These are phyloP conservation scores for Pristionchus fissidentatus DNA, from an alignment of 2,888 invertebrate species.

Conservation along the genomic window DNA sequence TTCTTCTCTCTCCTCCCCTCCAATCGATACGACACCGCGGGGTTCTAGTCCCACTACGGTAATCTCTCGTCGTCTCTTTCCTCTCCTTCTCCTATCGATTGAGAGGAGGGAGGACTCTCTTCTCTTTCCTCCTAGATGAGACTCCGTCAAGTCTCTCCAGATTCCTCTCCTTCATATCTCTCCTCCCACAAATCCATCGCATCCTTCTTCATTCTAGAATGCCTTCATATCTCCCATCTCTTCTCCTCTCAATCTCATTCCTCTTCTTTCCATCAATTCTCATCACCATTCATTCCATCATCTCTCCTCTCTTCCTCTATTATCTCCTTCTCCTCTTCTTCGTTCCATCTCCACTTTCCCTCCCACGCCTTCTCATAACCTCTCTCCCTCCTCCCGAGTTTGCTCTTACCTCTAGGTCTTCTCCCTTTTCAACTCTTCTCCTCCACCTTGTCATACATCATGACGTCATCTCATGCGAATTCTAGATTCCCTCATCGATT, in stretches of 20 bases:
- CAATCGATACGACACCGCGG: conserved; percentile 15
- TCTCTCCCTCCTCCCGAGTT: background rate
- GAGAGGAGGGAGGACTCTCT: background rate
- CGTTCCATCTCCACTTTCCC: background rate
- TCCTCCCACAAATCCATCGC: background rate
- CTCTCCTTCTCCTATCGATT: conserved; percentile 19
- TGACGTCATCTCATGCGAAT: conserved; percentile 4
- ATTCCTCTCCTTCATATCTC: conserved; percentile 10
- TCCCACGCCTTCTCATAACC: background rate
- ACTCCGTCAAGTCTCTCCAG: background rate
- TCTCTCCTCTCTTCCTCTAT: background rate
- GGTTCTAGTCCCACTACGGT: background rate
- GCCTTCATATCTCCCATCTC: background rate
- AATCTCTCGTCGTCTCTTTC: conserved; percentile 13
- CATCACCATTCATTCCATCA: background rate
- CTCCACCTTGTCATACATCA: background rate
- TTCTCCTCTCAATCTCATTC: background rate
- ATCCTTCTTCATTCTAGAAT: background rate
- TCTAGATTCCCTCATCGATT: background rate
- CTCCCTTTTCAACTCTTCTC: background rate
- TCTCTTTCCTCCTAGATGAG: conserved; percentile 4
- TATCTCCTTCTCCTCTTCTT: background rate
- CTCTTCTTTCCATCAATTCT: background rate
- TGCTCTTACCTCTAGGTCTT: background rate
- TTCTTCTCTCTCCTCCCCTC: background rate